Evolutionary conservation across 2,888 invertebrate species (phyloP), one percentile per base, ranked within the genome.

Genomic region (Drosophila maculinotata): DNA sequence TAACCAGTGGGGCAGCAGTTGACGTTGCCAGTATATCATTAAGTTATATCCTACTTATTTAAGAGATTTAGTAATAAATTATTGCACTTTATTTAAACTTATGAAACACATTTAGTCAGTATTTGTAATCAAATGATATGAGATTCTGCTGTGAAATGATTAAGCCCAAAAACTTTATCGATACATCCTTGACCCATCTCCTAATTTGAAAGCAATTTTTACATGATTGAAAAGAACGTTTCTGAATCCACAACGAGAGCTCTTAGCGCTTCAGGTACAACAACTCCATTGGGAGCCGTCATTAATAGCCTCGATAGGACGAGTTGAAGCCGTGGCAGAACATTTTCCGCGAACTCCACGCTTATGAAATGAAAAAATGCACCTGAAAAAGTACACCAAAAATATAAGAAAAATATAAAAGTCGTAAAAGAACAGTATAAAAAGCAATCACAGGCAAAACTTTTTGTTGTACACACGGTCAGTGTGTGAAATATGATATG

Each of bases 401-500:
- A 33, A 39, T 23, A 26, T 10, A 17, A 44, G 28, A 44, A 23
- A 35, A 30, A 57, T 7, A 38, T 6, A 35, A 25, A 49, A 38
- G 48, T 15, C 9, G 3, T 14, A 17, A n/a, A 35, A 33, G 42
- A 35, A 31, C 20, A 20, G 1, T 15, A 33, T 14, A 41, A 60
- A 63, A 41, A 52, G 39, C 65, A 65, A 38, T 74, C 74, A 60
- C 42, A 25, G 53, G 53, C 35, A 28, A n/a, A 53, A 47, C 9
- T 57, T 69, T 73, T 74, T 52, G 45, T 44, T 26, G 63, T 38
- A 33, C 36, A 30, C 58, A 62, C 53, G 52, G 20, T 57, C 35
- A 36, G 57, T 51, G 76, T 79, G 83, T 82, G 76, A 82, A 80
- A 76, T 72, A 60, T 62, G 63, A 85, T 64, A 79, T 67, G 62